These are phyloP conservation scores for Cetoscarus ocellatus DNA, from an alignment of 2,797 vertebrate species.

Conservation along the genomic window DNA sequence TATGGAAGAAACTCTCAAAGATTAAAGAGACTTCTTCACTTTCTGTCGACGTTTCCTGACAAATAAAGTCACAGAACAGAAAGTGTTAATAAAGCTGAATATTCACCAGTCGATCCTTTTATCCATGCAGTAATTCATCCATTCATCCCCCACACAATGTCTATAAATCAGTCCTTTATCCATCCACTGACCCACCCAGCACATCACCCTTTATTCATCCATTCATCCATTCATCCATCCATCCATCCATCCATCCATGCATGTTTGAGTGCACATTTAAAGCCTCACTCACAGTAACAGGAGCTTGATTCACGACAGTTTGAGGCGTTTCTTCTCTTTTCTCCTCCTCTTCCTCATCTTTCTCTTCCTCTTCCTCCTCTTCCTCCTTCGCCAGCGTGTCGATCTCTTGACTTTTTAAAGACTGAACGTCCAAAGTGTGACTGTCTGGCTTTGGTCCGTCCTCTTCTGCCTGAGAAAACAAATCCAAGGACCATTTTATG, in stretches of 20 bases:
- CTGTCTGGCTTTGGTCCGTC: background rate
- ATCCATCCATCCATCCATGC: background rate
- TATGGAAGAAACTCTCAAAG: constrained; percentile 79
- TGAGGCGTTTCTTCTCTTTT: background rate
- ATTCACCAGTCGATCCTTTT: too few species aligned
- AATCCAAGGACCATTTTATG: background rate
- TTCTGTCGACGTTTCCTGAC: constrained; percentile 50
- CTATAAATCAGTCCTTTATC: too few species aligned
- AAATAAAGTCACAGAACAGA: background rate
- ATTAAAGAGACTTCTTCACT: constrained; percentile 70
- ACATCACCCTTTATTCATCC: too few species aligned
- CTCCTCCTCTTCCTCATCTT: background rate
- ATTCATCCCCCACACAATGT: too few species aligned
- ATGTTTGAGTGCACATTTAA: background rate
- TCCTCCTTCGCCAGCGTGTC: background rate
- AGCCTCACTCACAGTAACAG: constrained; percentile 25
- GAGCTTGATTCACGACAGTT: background rate
- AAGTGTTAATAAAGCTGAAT: too few species aligned
- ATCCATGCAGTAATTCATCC: too few species aligned
- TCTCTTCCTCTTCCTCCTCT: background rate
- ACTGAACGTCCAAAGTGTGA: constrained; percentile 38
- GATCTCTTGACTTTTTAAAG: constrained; percentile 14
- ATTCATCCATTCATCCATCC: background rate
- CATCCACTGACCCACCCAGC: too few species aligned
- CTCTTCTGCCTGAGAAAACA: constrained; percentile 14